Base-by-base conservation (phyloP, 1,140 invertebrate species). In the Stegodyphus mimosarum region DNA sequence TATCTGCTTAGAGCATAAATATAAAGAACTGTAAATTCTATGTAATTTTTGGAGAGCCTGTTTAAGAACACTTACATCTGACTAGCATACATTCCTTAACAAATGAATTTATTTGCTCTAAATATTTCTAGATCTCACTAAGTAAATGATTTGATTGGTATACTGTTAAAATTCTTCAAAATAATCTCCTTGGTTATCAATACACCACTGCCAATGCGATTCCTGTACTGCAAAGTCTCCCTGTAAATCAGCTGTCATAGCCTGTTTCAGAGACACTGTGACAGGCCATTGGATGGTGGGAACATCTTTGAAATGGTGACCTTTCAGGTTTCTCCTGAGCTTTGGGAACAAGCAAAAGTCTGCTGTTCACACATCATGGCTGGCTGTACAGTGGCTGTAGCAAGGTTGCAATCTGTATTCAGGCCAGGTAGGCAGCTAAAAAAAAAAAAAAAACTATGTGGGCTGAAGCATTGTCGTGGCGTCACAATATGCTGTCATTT, bases 271-370 rank as follows among this genome's bases (percentile, higher is more conserved):
- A 64, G 2, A 63, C 55, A 9, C 11, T 51, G 33, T 76, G 48
- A 50, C 74, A 76, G 11, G 9, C 18, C 13, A 10, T 15, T 51
- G 10, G 33, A 66, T 50, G 55, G 18, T n/a, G 10, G 33, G 6
- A 76, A 76, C 17, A 50, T 76, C 33, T 11, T 50, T 7, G 60
- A 76, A 64, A 76, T 4, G 53, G n/a, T 60, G 53, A 75, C 17
- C 53, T 64, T 60, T 75, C 53, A 13, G 4, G 6, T 53, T 75
- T 75, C 55, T 75, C 18, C 11, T 63, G 1, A 63, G 17, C 52
- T 75, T 48, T 64, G n/a, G 60, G 11, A 64, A 49, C 49, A 64
- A 33, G 33, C 33, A 1, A 3, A 0, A 13, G 15, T 0, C 15
- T 11, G 15, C 2, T 48, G 0, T 7, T 6, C 15, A 3, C 11